Conservation (phyloP, 2,888 invertebrate species). For the Melanargia galathea region DNA sequence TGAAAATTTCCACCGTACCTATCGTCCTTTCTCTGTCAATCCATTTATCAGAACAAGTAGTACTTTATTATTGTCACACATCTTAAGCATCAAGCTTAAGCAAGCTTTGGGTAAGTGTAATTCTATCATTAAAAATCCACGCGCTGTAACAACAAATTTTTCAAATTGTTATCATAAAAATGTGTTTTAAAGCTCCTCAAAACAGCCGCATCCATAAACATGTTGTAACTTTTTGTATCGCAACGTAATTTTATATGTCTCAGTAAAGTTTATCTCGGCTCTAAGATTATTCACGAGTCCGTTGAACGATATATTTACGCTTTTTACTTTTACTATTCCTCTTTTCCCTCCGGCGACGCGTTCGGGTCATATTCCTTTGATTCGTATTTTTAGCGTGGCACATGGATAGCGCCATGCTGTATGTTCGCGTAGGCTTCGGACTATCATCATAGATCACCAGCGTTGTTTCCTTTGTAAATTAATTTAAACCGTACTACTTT, state of each 20-base stretch:
- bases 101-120: too few relatives aligned
- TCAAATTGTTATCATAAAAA: too few relatives aligned
- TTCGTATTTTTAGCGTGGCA: slow-evolving; percentile 46
- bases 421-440: slow-evolving; percentile 16
- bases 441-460: background rate
- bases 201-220: slow-evolving; percentile 41
- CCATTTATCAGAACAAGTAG: too few relatives aligned
- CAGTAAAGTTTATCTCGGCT: slow-evolving; percentile 63
- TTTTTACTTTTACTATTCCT: slow-evolving; percentile 49
- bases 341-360: slow-evolving; percentile 48
- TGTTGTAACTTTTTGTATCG: slow-evolving; percentile 45
- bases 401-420: slow-evolving; percentile 8
- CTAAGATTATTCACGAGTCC: slow-evolving; percentile 66
- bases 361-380: slow-evolving; percentile 50
- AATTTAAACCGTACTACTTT: too few relatives aligned
- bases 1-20: too few relatives aligned
- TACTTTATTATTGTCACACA: too few relatives aligned
- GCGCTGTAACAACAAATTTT: too few relatives aligned
- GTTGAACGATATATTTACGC: slow-evolving; percentile 72
- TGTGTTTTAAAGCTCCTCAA: too few relatives aligned
- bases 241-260: slow-evolving; percentile 57
- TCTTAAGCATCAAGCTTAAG: too few relatives aligned
- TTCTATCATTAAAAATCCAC: too few relatives aligned
- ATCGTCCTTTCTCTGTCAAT: too few relatives aligned
- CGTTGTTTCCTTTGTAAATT: too few relatives aligned